phyloP scores from a whole-genome alignment of 2,888 invertebrate genomes.

The Dioctria linearis region DNA sequence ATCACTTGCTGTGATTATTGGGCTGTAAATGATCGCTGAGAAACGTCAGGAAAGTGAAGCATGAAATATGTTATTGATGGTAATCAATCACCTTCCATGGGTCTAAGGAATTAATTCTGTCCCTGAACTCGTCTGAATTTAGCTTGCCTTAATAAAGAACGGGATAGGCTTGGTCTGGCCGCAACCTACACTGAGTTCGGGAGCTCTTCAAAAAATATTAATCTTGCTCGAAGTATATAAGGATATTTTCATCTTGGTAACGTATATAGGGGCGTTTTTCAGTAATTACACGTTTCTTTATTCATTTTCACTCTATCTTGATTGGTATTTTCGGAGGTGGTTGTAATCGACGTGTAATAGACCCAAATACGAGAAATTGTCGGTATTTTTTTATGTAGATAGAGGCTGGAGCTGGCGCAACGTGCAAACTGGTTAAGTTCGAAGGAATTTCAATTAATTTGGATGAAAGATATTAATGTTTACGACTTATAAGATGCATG shows the following conservation, averaged over 20 bases:
- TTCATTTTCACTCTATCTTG: constrained; percentile 32
- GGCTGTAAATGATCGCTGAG: constrained; percentile 48
- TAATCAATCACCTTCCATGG: constrained; percentile 44
- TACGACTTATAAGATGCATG: too few species aligned
- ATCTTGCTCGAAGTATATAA: neutral
- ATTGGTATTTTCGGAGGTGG: constrained; percentile 45
- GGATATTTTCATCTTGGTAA: neutral
- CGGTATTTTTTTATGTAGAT: neutral
- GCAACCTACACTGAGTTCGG: constrained; percentile 17
- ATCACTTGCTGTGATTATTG: constrained; percentile 48
- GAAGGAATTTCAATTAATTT: constrained; percentile 19
- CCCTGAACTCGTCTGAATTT: constrained; percentile 42
- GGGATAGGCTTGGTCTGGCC: neutral
- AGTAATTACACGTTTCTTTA: constrained; percentile 34
- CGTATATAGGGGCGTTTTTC: neutral
- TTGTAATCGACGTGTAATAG: constrained; percentile 18
- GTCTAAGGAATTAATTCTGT: constrained; percentile 42
- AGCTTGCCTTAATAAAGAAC: constrained; percentile 27
- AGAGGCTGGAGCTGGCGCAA: neutral
- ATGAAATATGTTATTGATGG: constrained; percentile 50
- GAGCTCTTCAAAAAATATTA: constrained; percentile 32
- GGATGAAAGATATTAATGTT: constrained; percentile 1
- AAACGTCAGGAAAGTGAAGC: constrained; percentile 40
- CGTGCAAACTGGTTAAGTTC: constrained; percentile 25
- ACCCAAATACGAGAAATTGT: constrained; percentile 39